Evolutionary conservation across 1,140 invertebrate genomes (phyloP), one percentile per base, ranked within the genome.

Genomic region (Sycophaga agraensis): DNA sequence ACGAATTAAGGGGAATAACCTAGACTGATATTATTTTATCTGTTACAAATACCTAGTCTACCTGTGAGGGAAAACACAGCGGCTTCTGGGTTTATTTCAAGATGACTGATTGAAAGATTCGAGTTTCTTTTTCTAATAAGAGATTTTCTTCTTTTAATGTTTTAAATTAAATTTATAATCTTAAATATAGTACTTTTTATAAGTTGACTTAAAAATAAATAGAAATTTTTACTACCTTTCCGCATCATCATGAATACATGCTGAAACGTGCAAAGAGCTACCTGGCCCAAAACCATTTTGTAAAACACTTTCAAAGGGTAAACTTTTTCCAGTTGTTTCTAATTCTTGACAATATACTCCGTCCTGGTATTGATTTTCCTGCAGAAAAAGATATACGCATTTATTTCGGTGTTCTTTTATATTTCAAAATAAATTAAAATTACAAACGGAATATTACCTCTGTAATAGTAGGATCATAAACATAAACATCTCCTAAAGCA

Each of bases 401-500:
- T 28, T 34, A 28, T 16, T 2, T 50, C 4, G 11, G 11, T 11
- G 28, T 31, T 6, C 1, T 50, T 34, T 62, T 49, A 55, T 43
- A 24, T 54, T 51, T 57, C 3, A 42, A 22, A 22, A 24, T 39
- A 39, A 14, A 19, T n/a, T 12, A 16, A 24, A 45, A 22, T 24
- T 24, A 24, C 16, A 8, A 22, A 19, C 56, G 56, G 54, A 59
- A 60, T 63, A 55, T 60, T 76, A 82, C 82, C 72, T 84, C 82
- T 28, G 78, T 70, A n/a, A 73, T 69, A 22, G 80, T 67, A 28
- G 88, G 86, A 82, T 93, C 91, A 79, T 89, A 91, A 31, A 89
- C 86, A 69, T 90, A 89, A 17, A 93, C 83, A 77, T 94, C 92
- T 19, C 93, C 92, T 64, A 89, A 80, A 40, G 84, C 84, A 19